phyloP scores from a whole-genome alignment of 2,113 vertebrate genomes.

The Phaethon lepturus region DNA sequence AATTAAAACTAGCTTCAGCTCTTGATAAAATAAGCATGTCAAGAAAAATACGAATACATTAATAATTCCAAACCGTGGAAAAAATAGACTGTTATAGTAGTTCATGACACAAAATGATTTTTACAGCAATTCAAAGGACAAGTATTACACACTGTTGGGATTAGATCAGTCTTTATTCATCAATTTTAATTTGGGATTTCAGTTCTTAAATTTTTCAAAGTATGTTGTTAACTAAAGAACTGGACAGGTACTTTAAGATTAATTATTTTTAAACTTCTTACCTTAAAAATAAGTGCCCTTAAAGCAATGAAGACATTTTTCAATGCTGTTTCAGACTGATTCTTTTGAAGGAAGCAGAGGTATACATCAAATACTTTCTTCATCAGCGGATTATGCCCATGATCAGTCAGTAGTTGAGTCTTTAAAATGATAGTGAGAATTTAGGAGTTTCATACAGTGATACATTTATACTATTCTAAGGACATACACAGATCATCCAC shows the following conservation, averaged over 20 bases:
- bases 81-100: background rate
- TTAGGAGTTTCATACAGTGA: background rate
- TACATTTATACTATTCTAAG: background rate
- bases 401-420: slow-evolving; percentile 92
- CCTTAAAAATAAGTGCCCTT: slow-evolving; percentile 95
- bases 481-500: background rate
- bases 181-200: background rate
- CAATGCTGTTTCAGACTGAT: slow-evolving; percentile 94
- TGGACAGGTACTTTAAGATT: background rate
- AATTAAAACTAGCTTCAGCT: background rate
- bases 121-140: background rate
- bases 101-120: background rate
- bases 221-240: background rate
- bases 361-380: slow-evolving; percentile 98
- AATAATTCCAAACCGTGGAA: background rate
- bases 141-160: background rate
- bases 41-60: background rate
- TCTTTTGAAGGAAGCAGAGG: slow-evolving; percentile 95
- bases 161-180: background rate
- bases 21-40: background rate
- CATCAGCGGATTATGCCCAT: slow-evolving; percentile 97
- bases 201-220: background rate
- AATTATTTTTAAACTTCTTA: slow-evolving; percentile 51
- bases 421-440: slow-evolving; percentile 61
- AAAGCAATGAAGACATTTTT: slow-evolving; percentile 95